phyloP scores from a whole-genome alignment of 64 coral and sea anemone genomes.

The Pocillopora damicornis region DNA sequence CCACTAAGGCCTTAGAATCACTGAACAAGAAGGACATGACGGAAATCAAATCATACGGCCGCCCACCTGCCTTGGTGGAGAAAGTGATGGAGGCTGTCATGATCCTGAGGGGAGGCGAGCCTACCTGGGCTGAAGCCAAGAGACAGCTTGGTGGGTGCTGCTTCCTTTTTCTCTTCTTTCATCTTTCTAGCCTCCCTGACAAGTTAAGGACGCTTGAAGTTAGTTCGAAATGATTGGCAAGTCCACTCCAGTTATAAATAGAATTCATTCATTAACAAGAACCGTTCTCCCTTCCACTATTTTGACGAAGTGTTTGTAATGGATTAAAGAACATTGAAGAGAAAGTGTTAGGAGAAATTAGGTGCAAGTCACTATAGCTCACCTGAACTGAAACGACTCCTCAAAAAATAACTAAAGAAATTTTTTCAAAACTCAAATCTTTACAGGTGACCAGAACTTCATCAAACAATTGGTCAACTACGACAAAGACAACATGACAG shows the following conservation, averaged over 20 bases:
- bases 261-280: no score
- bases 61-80: conserved; percentile 91
- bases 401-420: not conserved
- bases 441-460: conserved; percentile 91
- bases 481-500: conserved; percentile 99
- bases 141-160: conserved; percentile 84
- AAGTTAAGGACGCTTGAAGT: no score
- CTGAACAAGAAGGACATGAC: conserved; percentile 99
- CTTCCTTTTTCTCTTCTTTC: not conserved
- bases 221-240: no score
- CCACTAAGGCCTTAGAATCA: conserved; percentile 91
- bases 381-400: not conserved
- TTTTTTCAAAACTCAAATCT: not conserved
- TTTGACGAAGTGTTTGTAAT: no score
- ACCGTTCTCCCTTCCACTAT: no score
- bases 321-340: no score
- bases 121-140: conserved; percentile 96
- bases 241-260: no score
- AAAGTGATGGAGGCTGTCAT: conserved; percentile 99
- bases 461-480: conserved; percentile 98
- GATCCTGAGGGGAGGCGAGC: conserved; percentile 90
- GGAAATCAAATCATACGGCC: conserved; percentile 96
- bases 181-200: not conserved
- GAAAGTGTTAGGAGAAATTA: no score
- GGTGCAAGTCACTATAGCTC: no score